These are phyloP conservation scores for Taenaris catops DNA, from an alignment of 2,888 invertebrate species.

Conservation along the genomic window DNA sequence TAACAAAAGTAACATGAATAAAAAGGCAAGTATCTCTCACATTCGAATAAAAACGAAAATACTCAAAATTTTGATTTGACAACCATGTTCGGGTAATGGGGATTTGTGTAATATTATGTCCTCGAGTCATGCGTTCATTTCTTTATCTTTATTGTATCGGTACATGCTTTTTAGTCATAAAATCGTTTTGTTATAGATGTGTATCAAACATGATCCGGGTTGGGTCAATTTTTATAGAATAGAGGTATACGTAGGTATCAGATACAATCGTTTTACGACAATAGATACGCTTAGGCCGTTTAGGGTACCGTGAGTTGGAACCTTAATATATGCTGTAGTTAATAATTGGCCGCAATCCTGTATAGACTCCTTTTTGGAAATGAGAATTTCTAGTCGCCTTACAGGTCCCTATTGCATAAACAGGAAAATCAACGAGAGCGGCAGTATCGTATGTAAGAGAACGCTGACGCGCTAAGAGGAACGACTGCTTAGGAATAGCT, in stretches of 20 bases:
- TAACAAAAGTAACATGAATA: no score
- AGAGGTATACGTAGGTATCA: constrained; percentile 28
- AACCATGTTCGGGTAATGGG: not conserved
- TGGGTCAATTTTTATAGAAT: constrained; percentile 37
- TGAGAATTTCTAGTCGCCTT: no score
- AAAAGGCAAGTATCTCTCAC: no score
- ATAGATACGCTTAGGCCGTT: constrained; percentile 4
- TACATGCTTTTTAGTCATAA: constrained; percentile 30
- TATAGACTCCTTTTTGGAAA: not conserved
- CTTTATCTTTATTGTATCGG: constrained; percentile 22
- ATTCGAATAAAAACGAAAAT: not conserved
- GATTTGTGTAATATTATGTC: constrained; percentile 4
- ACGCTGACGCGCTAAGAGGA: no score
- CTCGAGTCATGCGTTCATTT: constrained; percentile 9
- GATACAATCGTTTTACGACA: constrained; percentile 41
- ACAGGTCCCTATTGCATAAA: no score
- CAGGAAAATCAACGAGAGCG: no score
- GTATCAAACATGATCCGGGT: constrained; percentile 25
- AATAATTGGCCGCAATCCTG: not conserved
- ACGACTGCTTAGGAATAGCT: no score
- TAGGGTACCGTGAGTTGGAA: constrained; percentile 7
- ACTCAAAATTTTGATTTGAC: not conserved
- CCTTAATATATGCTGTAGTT: not conserved
- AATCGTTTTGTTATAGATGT: constrained; percentile 32
- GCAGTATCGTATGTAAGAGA: no score